Evolutionary conservation across 1,140 invertebrate genomes (phyloP).

Genomic region (Reticulitermes speratus): DNA sequence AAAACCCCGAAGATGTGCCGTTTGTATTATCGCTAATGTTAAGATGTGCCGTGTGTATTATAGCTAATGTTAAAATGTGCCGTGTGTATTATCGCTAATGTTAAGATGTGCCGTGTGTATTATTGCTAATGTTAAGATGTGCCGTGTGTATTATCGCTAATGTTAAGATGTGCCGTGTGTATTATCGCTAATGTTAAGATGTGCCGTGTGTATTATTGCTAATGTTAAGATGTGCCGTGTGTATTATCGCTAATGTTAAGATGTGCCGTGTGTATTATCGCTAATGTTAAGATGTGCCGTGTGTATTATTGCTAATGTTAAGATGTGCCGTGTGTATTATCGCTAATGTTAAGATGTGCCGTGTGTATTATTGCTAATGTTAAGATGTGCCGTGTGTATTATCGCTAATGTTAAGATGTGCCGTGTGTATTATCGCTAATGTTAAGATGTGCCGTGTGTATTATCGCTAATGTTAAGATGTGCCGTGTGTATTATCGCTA

Average conservation of each 20-base stretch:
- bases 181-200: constrained; percentile 19
- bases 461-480: constrained; percentile 19
- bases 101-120: background rate
- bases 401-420: constrained; percentile 19
- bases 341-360: constrained; percentile 19
- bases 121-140: constrained; percentile 16
- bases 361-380: too few relatives aligned
- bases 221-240: background rate
- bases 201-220: too few relatives aligned
- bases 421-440: too few relatives aligned
- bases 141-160: too few relatives aligned
- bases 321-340: background rate
- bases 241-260: constrained; percentile 14
- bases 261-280: background rate
- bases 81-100: too few relatives aligned
- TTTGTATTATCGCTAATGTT: too few relatives aligned
- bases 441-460: background rate
- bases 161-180: background rate
- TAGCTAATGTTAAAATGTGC: constrained; percentile 13
- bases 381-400: background rate
- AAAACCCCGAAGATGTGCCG: too few relatives aligned
- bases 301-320: too few relatives aligned
- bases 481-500: background rate
- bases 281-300: too few relatives aligned
- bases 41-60: background rate